These are phyloP conservation scores for Caenorhabditis panamensis DNA, from an alignment of 2,888 invertebrate genomes.

Conservation along the genomic window DNA sequence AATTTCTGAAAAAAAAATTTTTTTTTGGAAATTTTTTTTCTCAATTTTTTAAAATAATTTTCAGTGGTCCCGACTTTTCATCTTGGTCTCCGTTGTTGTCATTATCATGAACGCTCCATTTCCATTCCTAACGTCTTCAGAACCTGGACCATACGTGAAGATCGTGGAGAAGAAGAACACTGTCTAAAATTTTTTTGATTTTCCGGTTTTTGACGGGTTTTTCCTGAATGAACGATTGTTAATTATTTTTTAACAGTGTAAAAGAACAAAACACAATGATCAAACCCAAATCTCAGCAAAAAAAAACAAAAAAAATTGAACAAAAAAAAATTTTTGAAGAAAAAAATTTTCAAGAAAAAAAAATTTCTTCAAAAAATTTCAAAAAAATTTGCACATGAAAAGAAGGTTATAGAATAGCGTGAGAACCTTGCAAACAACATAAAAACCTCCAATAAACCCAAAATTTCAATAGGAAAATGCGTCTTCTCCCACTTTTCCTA, in stretches of 20 bases:
- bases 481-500: background rate
- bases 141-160: conserved; percentile 35
- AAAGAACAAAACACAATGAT: no score
- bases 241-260: no score
- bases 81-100: conserved; percentile 7
- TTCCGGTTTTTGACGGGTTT: background rate
- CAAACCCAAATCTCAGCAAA: no score
- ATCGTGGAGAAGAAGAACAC: background rate
- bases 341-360: background rate
- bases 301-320: no score
- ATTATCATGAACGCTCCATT: conserved; percentile 34
- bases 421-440: background rate
- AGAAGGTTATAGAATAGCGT: background rate
- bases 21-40: no score
- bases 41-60: no score
- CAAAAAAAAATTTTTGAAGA: background rate
- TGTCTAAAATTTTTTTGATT: background rate
- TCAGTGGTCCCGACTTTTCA: conserved; percentile 51
- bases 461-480: background rate
- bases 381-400: background rate
- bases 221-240: no score
- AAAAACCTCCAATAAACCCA: background rate
- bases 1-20: conserved; percentile 8
- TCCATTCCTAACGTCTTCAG: conserved; percentile 34
- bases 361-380: background rate